Evolutionary conservation across 2,888 invertebrate genomes (phyloP).

Genomic region (Drosophila maculinotata): DNA sequence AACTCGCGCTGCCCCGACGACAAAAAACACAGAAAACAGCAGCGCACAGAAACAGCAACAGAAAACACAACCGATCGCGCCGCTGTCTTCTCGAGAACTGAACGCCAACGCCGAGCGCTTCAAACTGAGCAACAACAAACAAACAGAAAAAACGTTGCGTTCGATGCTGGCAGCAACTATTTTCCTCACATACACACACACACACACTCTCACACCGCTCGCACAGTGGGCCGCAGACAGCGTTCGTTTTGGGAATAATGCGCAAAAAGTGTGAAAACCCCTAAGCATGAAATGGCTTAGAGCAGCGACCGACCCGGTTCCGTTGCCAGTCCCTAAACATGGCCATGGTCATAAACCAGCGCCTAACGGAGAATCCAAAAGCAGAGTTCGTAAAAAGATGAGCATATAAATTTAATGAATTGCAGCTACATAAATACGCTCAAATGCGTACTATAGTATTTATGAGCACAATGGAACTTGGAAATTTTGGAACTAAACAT

Average conservation of each 20-base stretch:
- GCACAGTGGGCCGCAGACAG: conserved; percentile 60
- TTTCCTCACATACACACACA: conserved; percentile 54
- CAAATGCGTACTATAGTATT: background rate
- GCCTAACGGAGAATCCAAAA: conserved; percentile 32
- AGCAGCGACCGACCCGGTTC: conserved; percentile 22
- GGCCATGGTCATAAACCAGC: conserved; percentile 36
- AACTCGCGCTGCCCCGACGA: conserved; percentile 34
- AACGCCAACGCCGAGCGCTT: conserved; percentile 64
- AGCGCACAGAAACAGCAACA: conserved; percentile 11
- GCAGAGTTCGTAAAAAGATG: conserved; percentile 7
- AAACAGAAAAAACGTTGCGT: conserved; percentile 45
- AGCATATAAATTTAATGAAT: conserved; percentile 31
- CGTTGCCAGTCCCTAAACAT: conserved; percentile 34
- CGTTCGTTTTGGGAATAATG: conserved; percentile 23
- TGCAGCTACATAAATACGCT: conserved; percentile 6
- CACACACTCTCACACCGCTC: conserved; percentile 19
- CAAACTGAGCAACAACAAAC: conserved; percentile 28
- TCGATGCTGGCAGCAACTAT: conserved; percentile 52
- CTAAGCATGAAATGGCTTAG: conserved; percentile 29
- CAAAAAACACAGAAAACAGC: background rate
- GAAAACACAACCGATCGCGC: conserved; percentile 64
- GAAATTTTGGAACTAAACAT: conserved; percentile 19
- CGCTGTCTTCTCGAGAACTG: conserved; percentile 75
- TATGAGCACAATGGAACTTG: background rate
- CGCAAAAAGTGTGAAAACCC: conserved; percentile 48